These are phyloP conservation scores for Simalia tracyae DNA, from an alignment of 2,797 vertebrate species.

Conservation along the genomic window DNA sequence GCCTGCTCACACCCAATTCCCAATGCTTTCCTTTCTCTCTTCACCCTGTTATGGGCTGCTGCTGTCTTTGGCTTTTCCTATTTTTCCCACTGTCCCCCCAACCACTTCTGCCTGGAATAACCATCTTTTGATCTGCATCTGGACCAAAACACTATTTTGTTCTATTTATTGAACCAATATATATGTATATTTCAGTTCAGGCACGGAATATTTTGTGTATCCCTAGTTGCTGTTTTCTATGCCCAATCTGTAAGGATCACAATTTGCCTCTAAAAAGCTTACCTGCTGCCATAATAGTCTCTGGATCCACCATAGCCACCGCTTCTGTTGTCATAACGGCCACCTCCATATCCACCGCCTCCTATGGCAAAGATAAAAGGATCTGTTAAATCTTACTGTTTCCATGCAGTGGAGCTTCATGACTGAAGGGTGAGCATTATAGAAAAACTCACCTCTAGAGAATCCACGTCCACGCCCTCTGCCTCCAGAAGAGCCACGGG, in stretches of 20 bases:
- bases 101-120: neutral
- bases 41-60: neutral
- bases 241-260: neutral
- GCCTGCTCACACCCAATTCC: neutral
- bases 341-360: conserved; percentile 67
- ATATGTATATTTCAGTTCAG: neutral
- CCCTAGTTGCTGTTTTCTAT: neutral
- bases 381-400: neutral
- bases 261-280: neutral
- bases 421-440: neutral
- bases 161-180: neutral
- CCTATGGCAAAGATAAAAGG: conserved; percentile 42
- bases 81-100: neutral
- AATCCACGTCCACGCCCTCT: conserved; percentile 60
- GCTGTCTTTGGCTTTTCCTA: neutral
- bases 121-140: neutral
- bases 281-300: conserved; percentile 68
- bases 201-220: neutral
- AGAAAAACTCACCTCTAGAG: conserved; percentile 59
- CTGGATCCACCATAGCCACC: conserved; percentile 66
- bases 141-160: neutral
- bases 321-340: conserved; percentile 67
- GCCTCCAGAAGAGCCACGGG: conserved; percentile 64
- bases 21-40: neutral
- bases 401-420: neutral